phyloP scores from a whole-genome alignment of 2,113 vertebrate species.

The Pogona vitticeps region DNA sequence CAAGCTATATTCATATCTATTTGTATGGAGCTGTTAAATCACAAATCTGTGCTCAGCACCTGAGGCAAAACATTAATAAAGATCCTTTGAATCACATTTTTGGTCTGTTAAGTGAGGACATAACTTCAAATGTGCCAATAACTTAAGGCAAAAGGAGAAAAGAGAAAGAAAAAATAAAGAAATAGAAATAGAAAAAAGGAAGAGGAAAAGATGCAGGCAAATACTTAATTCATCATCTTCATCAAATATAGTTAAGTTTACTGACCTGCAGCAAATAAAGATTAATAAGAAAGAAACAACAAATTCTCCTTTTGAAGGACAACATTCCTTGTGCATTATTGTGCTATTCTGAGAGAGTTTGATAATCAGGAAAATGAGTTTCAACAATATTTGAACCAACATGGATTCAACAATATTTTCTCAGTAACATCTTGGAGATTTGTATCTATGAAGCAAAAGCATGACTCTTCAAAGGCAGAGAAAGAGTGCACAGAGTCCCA shows the following conservation, averaged over 20 bases:
- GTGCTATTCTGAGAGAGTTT: not conserved
- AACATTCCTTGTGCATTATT: not conserved
- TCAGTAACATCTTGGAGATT: slow-evolving; percentile 30
- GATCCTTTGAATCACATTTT: slow-evolving; percentile 71
- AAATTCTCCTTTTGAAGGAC: not conserved
- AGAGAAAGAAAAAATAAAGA: too few species aligned
- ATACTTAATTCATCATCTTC: slow-evolving; percentile 51
- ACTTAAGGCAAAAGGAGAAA: slow-evolving; percentile 68
- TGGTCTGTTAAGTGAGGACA: slow-evolving; percentile 72
- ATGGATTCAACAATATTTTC: slow-evolving; percentile 24
- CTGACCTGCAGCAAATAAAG: slow-evolving; percentile 9
- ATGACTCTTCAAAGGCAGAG: not conserved
- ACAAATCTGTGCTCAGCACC: slow-evolving; percentile 65
- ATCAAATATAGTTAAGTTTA: slow-evolving; percentile 53
- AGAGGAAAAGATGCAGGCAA: slow-evolving; percentile 26
- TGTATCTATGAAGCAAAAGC: not conserved
- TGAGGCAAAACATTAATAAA: slow-evolving; percentile 75
- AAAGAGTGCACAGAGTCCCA: not conserved
- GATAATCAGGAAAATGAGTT: slow-evolving; percentile 28
- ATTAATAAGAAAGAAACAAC: not conserved
- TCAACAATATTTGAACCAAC: slow-evolving; percentile 33
- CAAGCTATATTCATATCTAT: slow-evolving; percentile 61
- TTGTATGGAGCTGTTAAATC: slow-evolving; percentile 64
- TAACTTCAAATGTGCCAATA: slow-evolving; percentile 77
- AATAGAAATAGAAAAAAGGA: too few species aligned